Evolutionary conservation across 2,113 vertebrate species (phyloP).

Genomic region (Aramus guarauna): DNA sequence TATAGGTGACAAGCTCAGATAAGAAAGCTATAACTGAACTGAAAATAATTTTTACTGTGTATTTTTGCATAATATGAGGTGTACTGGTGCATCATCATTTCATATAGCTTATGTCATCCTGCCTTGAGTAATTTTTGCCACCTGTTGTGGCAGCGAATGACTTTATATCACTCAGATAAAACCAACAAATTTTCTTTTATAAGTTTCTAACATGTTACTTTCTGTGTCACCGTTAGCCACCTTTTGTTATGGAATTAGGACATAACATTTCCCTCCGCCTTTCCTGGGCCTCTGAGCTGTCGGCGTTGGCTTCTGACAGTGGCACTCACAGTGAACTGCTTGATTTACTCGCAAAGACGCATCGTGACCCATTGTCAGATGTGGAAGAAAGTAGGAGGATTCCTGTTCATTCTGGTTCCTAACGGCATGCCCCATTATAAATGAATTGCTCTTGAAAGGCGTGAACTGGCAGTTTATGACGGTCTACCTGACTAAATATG

Average conservation of each 20-base stretch:
- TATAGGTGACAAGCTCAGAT: neutral
- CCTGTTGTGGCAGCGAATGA: neutral
- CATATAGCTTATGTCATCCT: neutral
- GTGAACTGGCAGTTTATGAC: neutral
- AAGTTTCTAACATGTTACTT: neutral
- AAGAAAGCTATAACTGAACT: neutral
- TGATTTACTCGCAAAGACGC: neutral
- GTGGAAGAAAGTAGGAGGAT: neutral
- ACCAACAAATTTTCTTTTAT: accelerated
- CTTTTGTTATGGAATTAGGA: neutral
- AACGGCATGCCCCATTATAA: neutral
- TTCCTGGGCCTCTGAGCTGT: neutral
- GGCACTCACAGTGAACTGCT: neutral
- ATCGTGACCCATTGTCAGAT: neutral
- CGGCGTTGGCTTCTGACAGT: neutral
- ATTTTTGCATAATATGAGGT: neutral
- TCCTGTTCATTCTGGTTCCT: neutral
- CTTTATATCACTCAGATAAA: neutral
- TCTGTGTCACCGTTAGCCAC: neutral
- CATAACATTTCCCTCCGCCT: neutral
- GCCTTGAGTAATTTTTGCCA: neutral
- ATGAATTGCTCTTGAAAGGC: neutral
- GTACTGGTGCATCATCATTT: neutral
- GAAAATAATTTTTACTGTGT: neutral
- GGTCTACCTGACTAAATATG: neutral